Conservation (phyloP, 2,888 invertebrate genomes). For the Lithophane ornitopus region DNA sequence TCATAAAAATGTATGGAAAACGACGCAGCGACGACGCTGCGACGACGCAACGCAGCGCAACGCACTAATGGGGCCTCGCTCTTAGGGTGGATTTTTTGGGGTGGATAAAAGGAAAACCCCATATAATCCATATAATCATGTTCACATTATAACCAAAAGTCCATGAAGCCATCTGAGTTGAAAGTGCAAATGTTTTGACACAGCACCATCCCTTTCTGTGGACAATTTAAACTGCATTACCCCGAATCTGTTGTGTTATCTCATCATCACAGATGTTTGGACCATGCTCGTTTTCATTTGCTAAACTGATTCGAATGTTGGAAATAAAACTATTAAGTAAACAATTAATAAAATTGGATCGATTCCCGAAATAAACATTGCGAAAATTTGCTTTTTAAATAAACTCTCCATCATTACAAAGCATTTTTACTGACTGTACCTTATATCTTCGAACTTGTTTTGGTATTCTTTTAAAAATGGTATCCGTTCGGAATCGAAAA, state of each 20-base stretch:
- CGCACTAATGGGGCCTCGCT: too few relatives aligned
- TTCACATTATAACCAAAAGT: conserved; percentile 3
- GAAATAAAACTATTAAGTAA: not conserved
- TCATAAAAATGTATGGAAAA: too few relatives aligned
- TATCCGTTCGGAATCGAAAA: too few relatives aligned
- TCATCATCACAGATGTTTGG: conserved; percentile 2
- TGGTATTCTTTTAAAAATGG: too few relatives aligned
- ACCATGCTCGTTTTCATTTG: conserved; percentile 27
- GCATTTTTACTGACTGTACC: too few relatives aligned
- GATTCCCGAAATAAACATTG: not conserved
- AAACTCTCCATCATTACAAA: not conserved
- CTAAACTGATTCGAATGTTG: conserved; percentile 12
- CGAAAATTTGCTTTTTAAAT: not conserved
- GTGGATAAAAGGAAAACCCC: too few relatives aligned
- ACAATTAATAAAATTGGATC: not conserved
- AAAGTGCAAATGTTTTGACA: conserved; percentile 49
- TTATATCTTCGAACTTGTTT: too few relatives aligned
- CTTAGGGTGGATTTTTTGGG: too few relatives aligned
- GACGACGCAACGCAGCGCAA: too few relatives aligned
- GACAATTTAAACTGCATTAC: conserved; percentile 64
- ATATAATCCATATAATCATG: too few relatives aligned
- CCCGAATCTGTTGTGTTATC: conserved; percentile 45
- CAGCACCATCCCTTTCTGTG: conserved; percentile 51
- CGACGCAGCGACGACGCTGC: too few relatives aligned
- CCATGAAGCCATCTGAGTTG: conserved; percentile 44